phyloP scores from a whole-genome alignment of 2,113 vertebrate genomes.

The Cephalopholis sonnerati region DNA sequence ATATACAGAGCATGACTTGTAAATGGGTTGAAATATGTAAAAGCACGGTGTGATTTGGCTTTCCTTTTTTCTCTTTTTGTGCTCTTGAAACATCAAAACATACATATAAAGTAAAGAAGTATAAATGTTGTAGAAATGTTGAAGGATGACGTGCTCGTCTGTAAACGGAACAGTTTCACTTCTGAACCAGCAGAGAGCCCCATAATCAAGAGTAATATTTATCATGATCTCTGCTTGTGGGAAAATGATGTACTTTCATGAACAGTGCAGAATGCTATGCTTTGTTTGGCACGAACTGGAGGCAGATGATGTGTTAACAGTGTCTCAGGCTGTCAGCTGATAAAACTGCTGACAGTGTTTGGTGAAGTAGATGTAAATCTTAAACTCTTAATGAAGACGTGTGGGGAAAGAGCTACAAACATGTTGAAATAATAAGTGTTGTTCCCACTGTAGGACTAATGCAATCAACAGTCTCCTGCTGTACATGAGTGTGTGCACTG shows the following conservation, averaged over 20 bases:
- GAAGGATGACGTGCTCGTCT: background rate
- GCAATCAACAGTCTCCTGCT: background rate
- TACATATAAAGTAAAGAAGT: too few species aligned
- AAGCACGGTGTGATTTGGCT: background rate
- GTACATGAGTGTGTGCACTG: background rate
- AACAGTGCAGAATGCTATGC: constrained; percentile 17
- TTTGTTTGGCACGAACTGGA: constrained; percentile 24
- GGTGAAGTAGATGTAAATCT: background rate
- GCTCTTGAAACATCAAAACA: background rate
- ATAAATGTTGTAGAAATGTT: background rate
- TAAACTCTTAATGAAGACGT: background rate
- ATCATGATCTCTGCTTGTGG: constrained; percentile 10
- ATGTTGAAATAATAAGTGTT: constrained; percentile 3
- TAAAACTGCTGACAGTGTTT: constrained; percentile 17
- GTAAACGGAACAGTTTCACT: background rate
- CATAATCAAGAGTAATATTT: background rate
- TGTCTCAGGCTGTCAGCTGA: background rate
- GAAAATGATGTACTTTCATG: constrained; percentile 13
- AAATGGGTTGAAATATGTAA: background rate
- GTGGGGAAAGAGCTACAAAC: background rate
- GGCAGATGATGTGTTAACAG: background rate
- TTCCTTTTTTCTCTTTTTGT: background rate
- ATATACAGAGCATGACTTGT: background rate
- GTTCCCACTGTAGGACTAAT: background rate
- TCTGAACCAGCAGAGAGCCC: background rate